Percentiles rank a stretch among this genome's conserved stretches.
Evolutionary conservation across 2,797 vertebrate species (phyloP).

Genomic region (Tauraco hartlaubi): DNA sequence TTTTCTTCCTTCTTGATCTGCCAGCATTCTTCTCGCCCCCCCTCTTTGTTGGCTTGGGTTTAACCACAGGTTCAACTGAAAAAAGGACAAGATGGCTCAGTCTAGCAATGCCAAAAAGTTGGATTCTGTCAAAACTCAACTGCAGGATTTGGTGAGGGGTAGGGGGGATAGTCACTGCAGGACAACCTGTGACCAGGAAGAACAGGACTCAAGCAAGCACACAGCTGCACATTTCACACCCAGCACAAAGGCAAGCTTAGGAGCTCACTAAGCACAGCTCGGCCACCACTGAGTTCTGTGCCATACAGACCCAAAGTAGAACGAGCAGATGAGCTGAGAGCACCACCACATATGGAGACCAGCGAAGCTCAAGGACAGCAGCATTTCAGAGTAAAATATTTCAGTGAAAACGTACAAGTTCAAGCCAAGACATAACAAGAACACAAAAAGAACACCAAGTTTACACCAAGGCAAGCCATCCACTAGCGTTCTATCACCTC

Average conservation of each 20-base stretch:
- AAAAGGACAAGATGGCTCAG: neutral
- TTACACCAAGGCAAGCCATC: neutral
- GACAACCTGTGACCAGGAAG: neutral
- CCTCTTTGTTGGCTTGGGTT: conserved; percentile 73
- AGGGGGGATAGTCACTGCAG: neutral
- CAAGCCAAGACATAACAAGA: neutral
- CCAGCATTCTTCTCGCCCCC: conserved; percentile 68
- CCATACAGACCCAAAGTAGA: neutral
- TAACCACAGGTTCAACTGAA: conserved; percentile 79
- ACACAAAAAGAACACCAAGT: neutral
- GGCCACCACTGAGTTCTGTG: neutral
- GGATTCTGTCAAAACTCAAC: neutral
- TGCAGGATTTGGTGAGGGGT: neutral
- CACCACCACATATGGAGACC: neutral
- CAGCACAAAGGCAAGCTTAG: neutral
- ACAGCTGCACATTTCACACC: neutral
- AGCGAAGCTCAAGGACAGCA: neutral
- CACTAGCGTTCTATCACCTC: neutral
- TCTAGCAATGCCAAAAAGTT: neutral
- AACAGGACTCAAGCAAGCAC: neutral
- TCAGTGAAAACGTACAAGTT: neutral
- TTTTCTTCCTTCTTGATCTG: conserved; percentile 76
- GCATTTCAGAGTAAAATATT: neutral
- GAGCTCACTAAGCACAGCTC: neutral
- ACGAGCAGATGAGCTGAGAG: neutral